These are phyloP conservation scores for Oligia strigilis DNA, from an alignment of 2,888 invertebrate genomes.

Conservation along the genomic window DNA sequence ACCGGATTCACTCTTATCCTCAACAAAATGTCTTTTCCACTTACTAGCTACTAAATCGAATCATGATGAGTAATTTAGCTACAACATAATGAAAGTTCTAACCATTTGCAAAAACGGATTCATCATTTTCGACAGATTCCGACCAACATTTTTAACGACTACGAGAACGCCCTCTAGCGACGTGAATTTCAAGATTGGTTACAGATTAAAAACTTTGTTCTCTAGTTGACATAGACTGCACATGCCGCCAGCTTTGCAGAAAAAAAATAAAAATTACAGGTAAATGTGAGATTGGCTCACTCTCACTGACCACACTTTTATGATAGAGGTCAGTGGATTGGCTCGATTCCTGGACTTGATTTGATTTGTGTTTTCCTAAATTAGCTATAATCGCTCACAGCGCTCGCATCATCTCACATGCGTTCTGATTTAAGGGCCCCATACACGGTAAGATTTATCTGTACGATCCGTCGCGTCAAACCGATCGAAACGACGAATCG, in stretches of 20 bases:
- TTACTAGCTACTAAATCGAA: conserved; percentile 83
- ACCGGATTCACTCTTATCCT: conserved; percentile 83
- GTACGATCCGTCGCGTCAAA: too few relatives aligned
- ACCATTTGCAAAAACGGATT: conserved; percentile 83
- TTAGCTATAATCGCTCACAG: too few relatives aligned
- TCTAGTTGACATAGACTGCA: conserved; percentile 15
- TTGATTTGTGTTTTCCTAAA: background rate
- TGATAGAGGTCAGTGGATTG: background rate
- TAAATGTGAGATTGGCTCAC: background rate
- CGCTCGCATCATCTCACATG: too few relatives aligned
- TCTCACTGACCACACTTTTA: too few relatives aligned
- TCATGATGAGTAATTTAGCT: conserved; percentile 81
- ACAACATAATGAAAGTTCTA: conserved; percentile 84
- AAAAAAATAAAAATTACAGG: background rate
- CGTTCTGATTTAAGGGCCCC: too few relatives aligned
- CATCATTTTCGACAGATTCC: conserved; percentile 87
- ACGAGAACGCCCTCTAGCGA: conserved; percentile 76
- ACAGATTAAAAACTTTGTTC: conserved; percentile 42
- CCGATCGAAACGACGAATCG: too few relatives aligned
- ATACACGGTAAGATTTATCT: too few relatives aligned
- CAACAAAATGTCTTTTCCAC: conserved; percentile 77
- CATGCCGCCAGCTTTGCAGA: conserved; percentile 25
- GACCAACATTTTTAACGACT: conserved; percentile 87
- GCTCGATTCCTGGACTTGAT: background rate
- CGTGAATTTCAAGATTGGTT: conserved; percentile 49